Evolutionary conservation across 1,140 invertebrate genomes (phyloP), one percentile per base, ranked within the genome.

Genomic region (Pogonus chalceus): DNA sequence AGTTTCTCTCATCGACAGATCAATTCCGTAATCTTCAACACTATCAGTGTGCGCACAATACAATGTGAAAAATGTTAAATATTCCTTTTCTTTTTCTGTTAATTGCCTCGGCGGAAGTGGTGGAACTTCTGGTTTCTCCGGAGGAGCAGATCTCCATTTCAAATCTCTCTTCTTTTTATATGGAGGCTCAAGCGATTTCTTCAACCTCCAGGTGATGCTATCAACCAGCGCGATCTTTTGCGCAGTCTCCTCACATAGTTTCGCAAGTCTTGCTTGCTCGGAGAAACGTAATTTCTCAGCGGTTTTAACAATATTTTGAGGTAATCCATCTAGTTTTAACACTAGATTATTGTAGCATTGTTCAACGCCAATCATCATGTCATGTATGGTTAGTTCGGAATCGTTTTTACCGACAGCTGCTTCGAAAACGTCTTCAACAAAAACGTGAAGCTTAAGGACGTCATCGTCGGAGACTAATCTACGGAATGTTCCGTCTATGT

Each of bases 361-460:
- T 66, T 85, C 82, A 35, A 84, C 74, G 50, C 75, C 70, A 61
- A 73, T 77, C 75, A 82, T 79, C 71, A 78, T 83, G 58, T 67
- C 69, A 59, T 67, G 78, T 49, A 66, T 70, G 58, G 69, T 75
- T 48, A 76, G 70, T 54, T 73, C 71, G 54, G 60, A 74, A 58
- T 77, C 77, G 64, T 74, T 82, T 56, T 69, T 69, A 51, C 66
- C 77, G 53, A 84, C 73, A 31, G 80, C 70, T 56, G 73, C 73
- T 62, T 83, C 79, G 60, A 82, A 85, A 10, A 82, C 74, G 51
- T 81, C 80, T 61, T 84, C 79, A 20, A 84, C 70, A 60, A 77
- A 81, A 47, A 82, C 76, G 60, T 76, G 72, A 47, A 83, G 60
- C 56, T 76, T 75, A 4, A 83, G 63, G 9, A 78, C 74, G 9